Percentiles rank a stretch among this genome's conserved stretches.
These are phyloP conservation scores for Phodopus roborovskii DNA, from an alignment of 2,113 vertebrate genomes.

Conservation along the genomic window DNA sequence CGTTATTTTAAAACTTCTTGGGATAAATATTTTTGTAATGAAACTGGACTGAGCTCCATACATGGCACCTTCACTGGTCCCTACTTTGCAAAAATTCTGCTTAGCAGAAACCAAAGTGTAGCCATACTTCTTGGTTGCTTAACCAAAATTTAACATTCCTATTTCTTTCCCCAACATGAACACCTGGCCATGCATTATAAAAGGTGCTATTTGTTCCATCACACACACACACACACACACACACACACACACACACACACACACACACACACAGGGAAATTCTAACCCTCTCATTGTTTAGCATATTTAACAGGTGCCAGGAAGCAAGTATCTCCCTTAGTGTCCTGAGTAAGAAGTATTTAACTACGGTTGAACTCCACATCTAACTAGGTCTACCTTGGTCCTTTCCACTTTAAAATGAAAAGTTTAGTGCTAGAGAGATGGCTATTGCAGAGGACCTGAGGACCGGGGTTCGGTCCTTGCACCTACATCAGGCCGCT, in stretches of 20 bases:
- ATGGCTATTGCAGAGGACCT: background rate
- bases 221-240: no score
- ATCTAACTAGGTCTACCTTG: conserved; percentile 1
- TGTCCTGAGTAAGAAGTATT: background rate
- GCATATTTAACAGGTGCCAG: background rate
- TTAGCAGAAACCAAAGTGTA: background rate
- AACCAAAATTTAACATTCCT: background rate
- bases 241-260: no score
- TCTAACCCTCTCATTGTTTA: background rate
- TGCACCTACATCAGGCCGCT: background rate
- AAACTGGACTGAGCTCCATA: conserved; percentile 10
- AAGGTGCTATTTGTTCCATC: background rate
- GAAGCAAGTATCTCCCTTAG: background rate
- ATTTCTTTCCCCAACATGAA: background rate
- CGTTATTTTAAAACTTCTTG: conserved; percentile 53
- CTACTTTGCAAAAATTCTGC: conserved; percentile 10
- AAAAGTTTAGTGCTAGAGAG: background rate
- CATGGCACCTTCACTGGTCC: background rate
- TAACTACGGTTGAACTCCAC: background rate
- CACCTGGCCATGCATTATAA: background rate
- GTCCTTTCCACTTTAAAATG: conserved; percentile 1
- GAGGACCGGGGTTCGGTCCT: background rate
- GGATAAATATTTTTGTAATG: conserved; percentile 55
- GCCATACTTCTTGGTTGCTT: background rate
- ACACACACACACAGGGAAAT: background rate